Evolutionary conservation across 2,113 vertebrate species (phyloP), one percentile per base, ranked within the genome.

Genomic region (Syngnathus typhle): DNA sequence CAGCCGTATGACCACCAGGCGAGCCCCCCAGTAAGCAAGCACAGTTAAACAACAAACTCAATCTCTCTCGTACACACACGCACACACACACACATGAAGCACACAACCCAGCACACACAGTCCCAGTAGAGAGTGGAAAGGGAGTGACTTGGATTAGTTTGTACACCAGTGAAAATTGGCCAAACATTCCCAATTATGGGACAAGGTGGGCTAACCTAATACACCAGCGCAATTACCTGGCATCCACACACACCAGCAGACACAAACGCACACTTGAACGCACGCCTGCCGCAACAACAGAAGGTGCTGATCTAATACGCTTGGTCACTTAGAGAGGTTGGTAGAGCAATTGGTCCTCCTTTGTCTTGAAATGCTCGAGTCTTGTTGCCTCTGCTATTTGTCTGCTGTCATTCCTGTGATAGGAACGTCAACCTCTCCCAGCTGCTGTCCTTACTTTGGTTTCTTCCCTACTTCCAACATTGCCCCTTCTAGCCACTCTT

Each of bases 171-270:
- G 78, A 85, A 89, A 87, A 89, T 89, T 88, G 87, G 80, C 87
- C 84, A 91, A 91, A 91, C 89, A 89, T 74, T 88, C 88, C 86
- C 88, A 91, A 91, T 92, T 91, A 92, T 85, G 82, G 80, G 82
- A 79, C 83, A 86, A 88, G 83, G 88, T 88, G 78, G 70, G 82
- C 81, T 87, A 89, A 89, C 84, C 90, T 85, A 88, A 89, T 89
- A 90, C 87, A 89, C 85, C 85, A 88, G 84, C 84, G 88, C 89
- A 92, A 91, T 92, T 90, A 91, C 89, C 87, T 85, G 85, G 88
- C 85, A 86, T 79, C 83, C 82, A 64, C 64, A 76, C 47, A 63
- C 80, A 44, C 76, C 71, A 69, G 69, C 71, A 69, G 36, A 46
- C 67, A 64, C 67, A 23, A 52, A 70, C 68, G 78, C 77, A 36